These are phyloP conservation scores for Pocota personata DNA, from an alignment of 2,888 invertebrate genomes.

Conservation along the genomic window DNA sequence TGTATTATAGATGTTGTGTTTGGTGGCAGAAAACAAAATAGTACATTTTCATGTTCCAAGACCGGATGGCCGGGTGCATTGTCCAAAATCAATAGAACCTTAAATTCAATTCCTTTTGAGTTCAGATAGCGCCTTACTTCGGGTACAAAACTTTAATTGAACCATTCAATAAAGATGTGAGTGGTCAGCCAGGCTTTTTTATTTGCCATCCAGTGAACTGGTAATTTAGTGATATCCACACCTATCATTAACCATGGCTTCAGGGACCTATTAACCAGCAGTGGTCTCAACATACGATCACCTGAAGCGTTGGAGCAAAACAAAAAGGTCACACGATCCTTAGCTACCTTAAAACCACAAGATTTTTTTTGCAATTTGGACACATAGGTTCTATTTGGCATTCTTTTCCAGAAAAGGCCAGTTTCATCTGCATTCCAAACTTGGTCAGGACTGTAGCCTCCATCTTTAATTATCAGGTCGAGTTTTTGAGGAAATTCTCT, in stretches of 20 bases:
- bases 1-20: slow-evolving; percentile 77
- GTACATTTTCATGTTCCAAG: slow-evolving; percentile 69
- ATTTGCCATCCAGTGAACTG: no score
- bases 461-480: no score
- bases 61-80: slow-evolving; percentile 67
- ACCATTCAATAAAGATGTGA: no score
- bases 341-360: slow-evolving; percentile 75
- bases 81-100: slow-evolving; percentile 63
- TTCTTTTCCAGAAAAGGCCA: slow-evolving; percentile 77
- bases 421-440: slow-evolving; percentile 77
- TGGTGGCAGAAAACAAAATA: slow-evolving; percentile 74
- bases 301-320: slow-evolving; percentile 76
- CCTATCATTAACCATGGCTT: no score
- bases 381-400: slow-evolving; percentile 77
- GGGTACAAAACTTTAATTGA: slow-evolving; percentile 69
- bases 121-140: slow-evolving; percentile 64
- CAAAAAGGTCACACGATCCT: slow-evolving; percentile 77
- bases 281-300: no score
- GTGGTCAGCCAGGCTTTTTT: no score
- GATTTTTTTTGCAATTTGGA: slow-evolving; percentile 76
- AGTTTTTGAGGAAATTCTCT: slow-evolving; percentile 66
- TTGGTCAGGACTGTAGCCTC: slow-evolving; percentile 75
- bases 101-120: slow-evolving; percentile 60
- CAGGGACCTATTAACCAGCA: no score
- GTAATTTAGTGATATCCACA: no score